These are phyloP conservation scores for Cynaeus angustus DNA, from an alignment of 2,888 invertebrate species.

Conservation along the genomic window DNA sequence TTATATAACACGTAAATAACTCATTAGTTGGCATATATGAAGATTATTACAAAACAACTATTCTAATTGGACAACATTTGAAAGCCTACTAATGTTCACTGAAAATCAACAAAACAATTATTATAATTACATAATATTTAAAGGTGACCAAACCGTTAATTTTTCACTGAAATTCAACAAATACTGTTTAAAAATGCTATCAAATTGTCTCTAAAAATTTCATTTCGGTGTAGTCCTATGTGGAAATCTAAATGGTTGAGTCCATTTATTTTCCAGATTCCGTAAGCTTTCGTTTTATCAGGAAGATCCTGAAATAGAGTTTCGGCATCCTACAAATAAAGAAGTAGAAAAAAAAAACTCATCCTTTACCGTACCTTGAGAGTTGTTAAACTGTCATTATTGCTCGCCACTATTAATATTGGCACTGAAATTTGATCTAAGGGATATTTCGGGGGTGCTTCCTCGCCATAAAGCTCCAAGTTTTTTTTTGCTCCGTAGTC, in stretches of 20 bases:
- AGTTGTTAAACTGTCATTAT: conserved; percentile 34
- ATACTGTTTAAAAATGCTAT: not conserved
- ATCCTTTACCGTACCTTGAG: conserved; percentile 16
- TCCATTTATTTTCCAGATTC: not conserved
- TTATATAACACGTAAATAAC: too few species aligned
- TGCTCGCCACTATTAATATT: conserved; percentile 36
- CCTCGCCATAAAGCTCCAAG: conserved; percentile 34
- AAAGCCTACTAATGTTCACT: too few species aligned
- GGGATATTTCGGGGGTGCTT: conserved; percentile 48
- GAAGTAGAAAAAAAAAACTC: not conserved
- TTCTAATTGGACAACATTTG: too few species aligned
- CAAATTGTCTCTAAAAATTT: not conserved
- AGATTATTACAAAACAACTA: too few species aligned
- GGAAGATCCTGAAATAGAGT: not conserved
- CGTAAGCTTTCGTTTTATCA: not conserved
- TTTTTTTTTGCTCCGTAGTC: conserved; percentile 51
- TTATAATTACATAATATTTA: too few species aligned
- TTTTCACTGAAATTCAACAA: not conserved
- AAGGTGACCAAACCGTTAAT: too few species aligned
- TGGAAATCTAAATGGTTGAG: not conserved
- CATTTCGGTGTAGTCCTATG: not conserved
- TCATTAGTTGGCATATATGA: too few species aligned
- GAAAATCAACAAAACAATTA: too few species aligned
- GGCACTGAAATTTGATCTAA: conserved; percentile 50
- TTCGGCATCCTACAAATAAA: conserved; percentile 11